Evolutionary conservation across 2,888 invertebrate species (phyloP).

Genomic region (Dicycla oo): DNA sequence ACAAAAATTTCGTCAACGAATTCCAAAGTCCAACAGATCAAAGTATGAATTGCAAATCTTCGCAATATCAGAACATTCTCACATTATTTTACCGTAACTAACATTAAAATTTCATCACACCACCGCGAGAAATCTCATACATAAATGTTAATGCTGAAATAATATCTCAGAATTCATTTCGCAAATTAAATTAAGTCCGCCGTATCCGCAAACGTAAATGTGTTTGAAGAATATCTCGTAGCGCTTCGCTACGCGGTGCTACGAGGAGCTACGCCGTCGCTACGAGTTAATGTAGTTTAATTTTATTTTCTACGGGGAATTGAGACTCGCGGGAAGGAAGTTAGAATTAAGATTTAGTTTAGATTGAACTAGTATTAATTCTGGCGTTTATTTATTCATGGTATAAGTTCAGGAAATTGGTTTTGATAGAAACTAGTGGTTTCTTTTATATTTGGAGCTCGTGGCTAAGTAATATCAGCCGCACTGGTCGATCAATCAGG

Average conservation of each 20-base stretch:
- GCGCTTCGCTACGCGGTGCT: slow-evolving; percentile 59
- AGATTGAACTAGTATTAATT: slow-evolving; percentile 28
- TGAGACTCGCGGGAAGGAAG: slow-evolving; percentile 17
- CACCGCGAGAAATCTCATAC: slow-evolving; percentile 22
- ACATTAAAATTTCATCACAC: slow-evolving; percentile 37
- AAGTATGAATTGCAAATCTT: slow-evolving; percentile 6
- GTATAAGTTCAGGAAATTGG: slow-evolving; percentile 16
- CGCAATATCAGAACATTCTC: slow-evolving; percentile 3
- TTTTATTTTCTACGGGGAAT: slow-evolving; percentile 59
- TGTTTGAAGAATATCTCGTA: slow-evolving; percentile 65
- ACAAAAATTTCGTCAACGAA: rapidly evolving
- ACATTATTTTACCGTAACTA: slow-evolving; percentile 16
- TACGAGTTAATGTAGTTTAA: slow-evolving; percentile 65
- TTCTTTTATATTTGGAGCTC: not conserved
- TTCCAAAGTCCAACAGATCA: not conserved
- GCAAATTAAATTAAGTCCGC: slow-evolving; percentile 60
- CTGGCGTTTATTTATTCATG: slow-evolving; percentile 32
- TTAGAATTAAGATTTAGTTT: slow-evolving; percentile 44
- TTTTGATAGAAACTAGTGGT: slow-evolving; percentile 15
- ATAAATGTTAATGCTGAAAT: slow-evolving; percentile 51
- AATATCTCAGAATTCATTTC: slow-evolving; percentile 49
- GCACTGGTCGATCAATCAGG: no score
- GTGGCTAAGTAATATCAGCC: no score
- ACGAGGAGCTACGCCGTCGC: slow-evolving; percentile 57
- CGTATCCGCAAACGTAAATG: slow-evolving; percentile 61